Conservation (phyloP, 2,113 vertebrate species). For the Xiphophorus hellerii region DNA sequence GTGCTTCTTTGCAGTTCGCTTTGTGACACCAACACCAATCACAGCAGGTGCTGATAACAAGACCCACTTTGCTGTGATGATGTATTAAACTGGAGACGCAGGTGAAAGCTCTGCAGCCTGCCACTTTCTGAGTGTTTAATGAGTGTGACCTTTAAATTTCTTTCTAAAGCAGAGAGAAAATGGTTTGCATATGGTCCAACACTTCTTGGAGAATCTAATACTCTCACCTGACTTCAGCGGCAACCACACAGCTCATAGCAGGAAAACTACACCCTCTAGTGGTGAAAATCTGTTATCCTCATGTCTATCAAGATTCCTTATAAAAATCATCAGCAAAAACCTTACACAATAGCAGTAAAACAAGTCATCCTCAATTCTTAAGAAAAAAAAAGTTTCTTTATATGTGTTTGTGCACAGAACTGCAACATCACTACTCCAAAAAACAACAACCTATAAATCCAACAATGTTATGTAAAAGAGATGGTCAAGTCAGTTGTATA, state of each 20-base stretch:
- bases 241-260: neutral
- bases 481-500: conserved; percentile 90
- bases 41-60: conserved; percentile 18
- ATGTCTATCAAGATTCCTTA: neutral
- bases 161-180: conserved; percentile 24
- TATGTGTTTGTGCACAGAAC: conserved; percentile 87
- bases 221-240: neutral
- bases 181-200: conserved; percentile 33
- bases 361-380: conserved; percentile 65
- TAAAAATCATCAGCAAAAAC: conserved; percentile 4
- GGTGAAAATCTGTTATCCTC: conserved; percentile 26
- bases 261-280: conserved; percentile 59
- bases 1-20: conserved; percentile 50
- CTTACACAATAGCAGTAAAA: conserved; percentile 19
- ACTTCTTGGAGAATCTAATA: neutral
- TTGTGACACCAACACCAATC: conserved; percentile 33
- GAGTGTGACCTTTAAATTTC: conserved; percentile 50
- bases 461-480: conserved; percentile 92
- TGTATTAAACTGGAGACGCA: conserved; percentile 31
- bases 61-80: conserved; percentile 24
- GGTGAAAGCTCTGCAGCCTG: conserved; percentile 16
- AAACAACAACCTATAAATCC: conserved; percentile 93
- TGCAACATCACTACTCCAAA: conserved; percentile 86
- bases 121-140: conserved; percentile 41
- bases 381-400: neutral